Conservation (phyloP, 2,113 vertebrate species). For the Ammodytes marinus region DNA sequence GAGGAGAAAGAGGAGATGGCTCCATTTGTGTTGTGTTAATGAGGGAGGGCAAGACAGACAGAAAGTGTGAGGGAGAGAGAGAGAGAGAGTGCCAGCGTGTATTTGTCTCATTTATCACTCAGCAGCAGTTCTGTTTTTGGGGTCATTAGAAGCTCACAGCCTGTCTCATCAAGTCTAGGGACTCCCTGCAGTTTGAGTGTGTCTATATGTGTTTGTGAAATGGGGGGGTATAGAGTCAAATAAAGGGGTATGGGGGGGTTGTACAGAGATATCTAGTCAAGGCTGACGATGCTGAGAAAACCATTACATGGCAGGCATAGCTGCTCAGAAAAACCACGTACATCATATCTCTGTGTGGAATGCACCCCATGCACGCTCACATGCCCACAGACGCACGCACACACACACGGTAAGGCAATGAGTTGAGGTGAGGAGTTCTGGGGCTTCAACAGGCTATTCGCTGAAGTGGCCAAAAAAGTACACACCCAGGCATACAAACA, state of each 20-base stretch:
- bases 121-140: conserved; percentile 68
- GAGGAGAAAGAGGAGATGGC: conserved; percentile 57
- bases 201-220: conserved; percentile 41
- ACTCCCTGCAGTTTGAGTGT: conserved; percentile 52
- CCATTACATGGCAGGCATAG: conserved; percentile 36
- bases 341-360: conserved; percentile 42
- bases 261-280: conserved; percentile 41
- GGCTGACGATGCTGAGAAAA: conserved; percentile 37
- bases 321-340: conserved; percentile 51
- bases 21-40: conserved; percentile 71
- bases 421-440: not conserved
- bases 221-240: conserved; percentile 12
- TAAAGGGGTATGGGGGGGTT: not conserved
- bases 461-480: conserved; percentile 64
- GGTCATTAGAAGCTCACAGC: conserved; percentile 76
- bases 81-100: conserved; percentile 44
- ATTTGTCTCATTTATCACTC: conserved; percentile 80
- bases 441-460: conserved; percentile 52
- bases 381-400: not conserved
- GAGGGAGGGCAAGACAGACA: conserved; percentile 53
- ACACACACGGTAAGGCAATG: not conserved
- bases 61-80: conserved; percentile 39
- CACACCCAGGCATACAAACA: conserved; percentile 4
- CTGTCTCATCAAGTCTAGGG: conserved; percentile 64
- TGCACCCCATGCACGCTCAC: conserved; percentile 10